Evolutionary conservation across 2,113 vertebrate species (phyloP), one percentile per base, ranked within the genome.

Genomic region (Odontesthes bonariensis): DNA sequence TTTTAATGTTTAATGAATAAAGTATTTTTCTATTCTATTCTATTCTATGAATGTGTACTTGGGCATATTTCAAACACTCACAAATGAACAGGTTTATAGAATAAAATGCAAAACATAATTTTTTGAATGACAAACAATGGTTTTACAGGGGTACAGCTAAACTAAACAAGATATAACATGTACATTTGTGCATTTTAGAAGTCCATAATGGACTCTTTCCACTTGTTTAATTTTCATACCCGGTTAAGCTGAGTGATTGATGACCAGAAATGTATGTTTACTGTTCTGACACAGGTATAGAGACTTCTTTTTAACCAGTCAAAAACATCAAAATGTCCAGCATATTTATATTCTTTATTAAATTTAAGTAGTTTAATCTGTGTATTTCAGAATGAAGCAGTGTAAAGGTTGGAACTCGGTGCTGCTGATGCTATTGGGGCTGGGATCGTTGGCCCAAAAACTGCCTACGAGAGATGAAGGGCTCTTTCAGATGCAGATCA

Each of bases 401-500:
- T 87, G 92, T 61, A 78, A 17, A 67, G 94, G 86, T 13, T 89
- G 91, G 86, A 86, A 73, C 5, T 69, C 88, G 63, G 79, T 86
- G 73, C 93, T 96, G 69, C 69, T 92, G 54, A 77, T 96, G 88
- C 80, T 96, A 10, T 67, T 96, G 42, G 94, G 93, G 0, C 84
- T 95, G 0, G 54, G 83, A 54, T 91, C 90, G 5, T 82, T 85
- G 86, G 89, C 94, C 53, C 98, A 99, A 95, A 99, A 99, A 87
- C 61, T 99, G 12, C 98, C 98, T 42, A 99, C 98, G 1, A 95
- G 98, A 66, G 97, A 99, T 74, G 98, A 99, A 79, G 96, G 96
- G 11, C 96, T 98, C 76, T 99, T 99, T 84, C 98, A 99, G 92
- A 97, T 97, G 96, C 98, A 99, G 92, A 97, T 99, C 82, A 94